Conservation (phyloP, 2,888 invertebrate species). For the Andrena chrysosceles region DNA sequence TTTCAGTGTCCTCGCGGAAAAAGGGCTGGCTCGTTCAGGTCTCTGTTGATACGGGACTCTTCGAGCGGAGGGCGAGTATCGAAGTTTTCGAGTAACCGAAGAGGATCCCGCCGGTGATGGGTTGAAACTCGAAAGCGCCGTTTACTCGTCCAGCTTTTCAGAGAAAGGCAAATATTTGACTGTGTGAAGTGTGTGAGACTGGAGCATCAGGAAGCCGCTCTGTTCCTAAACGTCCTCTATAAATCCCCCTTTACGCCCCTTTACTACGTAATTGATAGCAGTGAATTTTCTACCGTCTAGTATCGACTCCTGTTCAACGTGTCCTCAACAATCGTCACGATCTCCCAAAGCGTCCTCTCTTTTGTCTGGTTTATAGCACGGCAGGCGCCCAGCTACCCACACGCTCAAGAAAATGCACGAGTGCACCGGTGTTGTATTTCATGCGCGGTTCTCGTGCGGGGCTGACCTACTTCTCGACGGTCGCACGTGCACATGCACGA, state of each 20-base stretch:
- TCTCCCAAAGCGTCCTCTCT: neutral
- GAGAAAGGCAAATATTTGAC: conserved; percentile 24
- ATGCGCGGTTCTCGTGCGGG: conserved; percentile 57
- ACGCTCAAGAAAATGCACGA: conserved; percentile 25
- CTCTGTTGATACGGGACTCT: conserved; percentile 17
- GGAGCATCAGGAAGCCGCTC: neutral
- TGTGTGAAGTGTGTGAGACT: neutral
- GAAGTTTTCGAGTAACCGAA: conserved; percentile 10
- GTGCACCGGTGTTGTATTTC: conserved; percentile 26
- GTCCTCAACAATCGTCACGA: conserved; percentile 6
- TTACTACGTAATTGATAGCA: neutral
- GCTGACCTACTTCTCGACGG: conserved; percentile 75
- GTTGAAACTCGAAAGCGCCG: conserved; percentile 7
- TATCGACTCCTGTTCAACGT: neutral
- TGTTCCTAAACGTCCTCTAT: neutral
- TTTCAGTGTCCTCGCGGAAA: conserved; percentile 4
- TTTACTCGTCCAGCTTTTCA: conserved; percentile 28
- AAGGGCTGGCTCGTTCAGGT: neutral
- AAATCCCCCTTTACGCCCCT: neutral
- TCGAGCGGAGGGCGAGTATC: conserved; percentile 11
- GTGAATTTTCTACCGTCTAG: neutral
- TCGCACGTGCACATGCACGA: conserved; percentile 44
- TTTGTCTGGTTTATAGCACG: neutral
- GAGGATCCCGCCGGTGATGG: neutral
- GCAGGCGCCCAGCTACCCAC: conserved; percentile 8